phyloP scores from a whole-genome alignment of 2,797 vertebrate species.

The Crenuchus spilurus region DNA sequence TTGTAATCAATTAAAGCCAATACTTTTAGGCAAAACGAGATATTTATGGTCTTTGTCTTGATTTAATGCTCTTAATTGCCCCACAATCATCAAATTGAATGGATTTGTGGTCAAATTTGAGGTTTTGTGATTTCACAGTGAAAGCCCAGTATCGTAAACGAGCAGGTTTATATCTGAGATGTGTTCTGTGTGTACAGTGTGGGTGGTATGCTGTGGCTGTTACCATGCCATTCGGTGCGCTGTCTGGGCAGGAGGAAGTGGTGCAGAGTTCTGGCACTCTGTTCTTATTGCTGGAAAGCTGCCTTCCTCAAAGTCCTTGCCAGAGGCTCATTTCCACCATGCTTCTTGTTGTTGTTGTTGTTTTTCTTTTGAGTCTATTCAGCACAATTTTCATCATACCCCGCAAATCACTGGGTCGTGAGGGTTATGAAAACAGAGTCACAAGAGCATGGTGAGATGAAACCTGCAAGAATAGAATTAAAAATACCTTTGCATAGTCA shows the following conservation, averaged over 20 bases:
- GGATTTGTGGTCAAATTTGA: no score
- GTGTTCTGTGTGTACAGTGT: conserved; percentile 16
- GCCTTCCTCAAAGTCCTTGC: conserved; percentile 16
- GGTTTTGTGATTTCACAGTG: no score
- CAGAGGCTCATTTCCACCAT: conserved; percentile 34
- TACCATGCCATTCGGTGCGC: conserved; percentile 31
- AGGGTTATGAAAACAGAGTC: not conserved
- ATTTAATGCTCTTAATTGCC: no score
- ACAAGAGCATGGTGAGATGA: conserved; percentile 19
- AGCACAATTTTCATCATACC: conserved; percentile 61
- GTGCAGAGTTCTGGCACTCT: conserved; percentile 43
- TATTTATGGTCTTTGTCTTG: no score
- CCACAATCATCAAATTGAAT: no score
- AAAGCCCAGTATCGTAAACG: not conserved
- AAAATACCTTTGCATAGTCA: no score
- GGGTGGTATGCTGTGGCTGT: conserved; percentile 6
- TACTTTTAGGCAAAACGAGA: no score
- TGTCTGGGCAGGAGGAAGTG: conserved; percentile 26
- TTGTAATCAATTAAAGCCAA: no score
- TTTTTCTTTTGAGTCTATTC: conserved; percentile 57
- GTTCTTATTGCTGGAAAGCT: conserved; percentile 35
- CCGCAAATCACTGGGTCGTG: conserved; percentile 46
- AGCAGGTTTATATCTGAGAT: not conserved
- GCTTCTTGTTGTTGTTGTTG: conserved; percentile 47
- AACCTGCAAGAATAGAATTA: not conserved